Conservation (phyloP, 2,113 vertebrate genomes). For the Aptenodytes patagonicus region DNA sequence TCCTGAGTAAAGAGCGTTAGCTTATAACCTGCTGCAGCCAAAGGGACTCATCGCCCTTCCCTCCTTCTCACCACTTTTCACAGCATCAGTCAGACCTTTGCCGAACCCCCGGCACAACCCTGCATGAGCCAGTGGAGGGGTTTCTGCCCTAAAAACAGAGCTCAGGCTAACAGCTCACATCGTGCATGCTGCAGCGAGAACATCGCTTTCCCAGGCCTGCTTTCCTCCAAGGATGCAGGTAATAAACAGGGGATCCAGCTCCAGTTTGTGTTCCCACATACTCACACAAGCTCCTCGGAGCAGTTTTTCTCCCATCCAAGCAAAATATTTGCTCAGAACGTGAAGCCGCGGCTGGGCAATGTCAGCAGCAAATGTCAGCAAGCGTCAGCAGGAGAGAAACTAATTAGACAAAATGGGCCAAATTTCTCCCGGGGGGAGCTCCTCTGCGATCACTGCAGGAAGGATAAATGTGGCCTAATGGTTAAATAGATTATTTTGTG, state of each 20-base stretch:
- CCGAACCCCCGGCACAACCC: not conserved
- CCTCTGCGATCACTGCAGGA: not conserved
- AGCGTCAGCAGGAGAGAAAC: not conserved
- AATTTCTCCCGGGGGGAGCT: not conserved
- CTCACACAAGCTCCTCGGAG: not conserved
- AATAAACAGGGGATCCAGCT: not conserved
- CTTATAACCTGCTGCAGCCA: not conserved
- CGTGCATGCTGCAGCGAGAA: not conserved
- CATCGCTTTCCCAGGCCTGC: not conserved
- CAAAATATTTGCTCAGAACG: slow-evolving; percentile 47
- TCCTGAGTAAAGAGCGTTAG: not conserved
- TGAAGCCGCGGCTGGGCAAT: not conserved
- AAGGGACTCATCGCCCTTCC: not conserved
- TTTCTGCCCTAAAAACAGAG: not conserved
- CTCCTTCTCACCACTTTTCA: not conserved
- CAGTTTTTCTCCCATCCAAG: slow-evolving; percentile 32
- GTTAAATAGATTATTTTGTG: not conserved
- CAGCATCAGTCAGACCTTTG: not conserved
- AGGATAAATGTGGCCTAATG: not conserved
- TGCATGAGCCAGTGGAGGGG: not conserved
- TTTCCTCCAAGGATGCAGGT: not conserved
- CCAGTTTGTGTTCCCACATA: not conserved
- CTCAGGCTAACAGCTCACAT: not conserved
- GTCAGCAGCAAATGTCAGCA: slow-evolving; percentile 41
- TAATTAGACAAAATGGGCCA: not conserved